Base-by-base conservation (phyloP, 2,888 invertebrate genomes). In the Chrysotoxum bicinctum region DNA sequence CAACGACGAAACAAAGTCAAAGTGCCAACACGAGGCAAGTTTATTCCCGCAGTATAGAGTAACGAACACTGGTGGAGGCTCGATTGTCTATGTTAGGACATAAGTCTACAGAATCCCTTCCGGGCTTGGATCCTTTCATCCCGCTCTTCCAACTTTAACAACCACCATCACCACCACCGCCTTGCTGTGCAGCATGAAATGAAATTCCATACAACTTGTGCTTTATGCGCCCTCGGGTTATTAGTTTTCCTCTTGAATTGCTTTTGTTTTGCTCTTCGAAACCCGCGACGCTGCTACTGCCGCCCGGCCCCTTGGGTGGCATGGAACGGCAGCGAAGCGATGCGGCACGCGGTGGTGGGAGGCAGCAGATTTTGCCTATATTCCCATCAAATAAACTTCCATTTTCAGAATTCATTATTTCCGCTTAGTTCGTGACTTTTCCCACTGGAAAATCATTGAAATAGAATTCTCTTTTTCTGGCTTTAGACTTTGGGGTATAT, bases 361-460 rank as follows among this genome's bases (percentile, higher is more conserved):
- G 66, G 45, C 54, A 64, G 68, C 68, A 32, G 21, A 60, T 54
- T 70, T 68, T 56, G 81, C 85, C 80, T 80, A 30, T 62, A 76
- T 84, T 84, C 79, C 75, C 81, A 85, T 85, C 81, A 85, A 85
- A 81, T 85, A 85, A 85, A 81, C 81, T 81, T 85, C 81, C 76
- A 85, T 85, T 81, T 85, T 81, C 81, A 85, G 73, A 85, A 85
- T 85, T 85, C 85, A 85, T 85, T 85, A 85, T 85, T 85, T 85
- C 85, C 85, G 85, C 76, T 81, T 76, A 81, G 81, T 76, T 85
- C 85, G 85, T 85, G 85, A 85, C 85, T 85, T 85, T 85, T 85
- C 81, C 85, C 85, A 69, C 81, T 85, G 85, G 85, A 85, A 85
- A 85, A 76, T 81, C 76, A 72, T 76, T 76, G 72, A 85, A 85